phyloP scores from a whole-genome alignment of 2,888 invertebrate species.

The Drosophila neotestacea region DNA sequence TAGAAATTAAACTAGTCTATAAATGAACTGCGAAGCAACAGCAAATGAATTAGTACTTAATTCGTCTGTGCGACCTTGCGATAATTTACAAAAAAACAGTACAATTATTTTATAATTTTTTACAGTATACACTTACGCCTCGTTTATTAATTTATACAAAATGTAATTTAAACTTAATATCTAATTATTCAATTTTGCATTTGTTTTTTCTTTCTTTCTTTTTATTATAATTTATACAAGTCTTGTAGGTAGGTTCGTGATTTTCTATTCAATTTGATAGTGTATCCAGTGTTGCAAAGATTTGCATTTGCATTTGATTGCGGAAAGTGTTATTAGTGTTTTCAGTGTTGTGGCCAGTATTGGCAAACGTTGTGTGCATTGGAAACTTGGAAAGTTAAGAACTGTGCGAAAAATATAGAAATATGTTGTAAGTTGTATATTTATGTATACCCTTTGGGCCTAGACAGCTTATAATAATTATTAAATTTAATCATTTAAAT shows the following conservation, averaged over 20 bases:
- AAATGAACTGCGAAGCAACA: slow-evolving; percentile 68
- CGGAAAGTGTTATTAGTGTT: slow-evolving; percentile 46
- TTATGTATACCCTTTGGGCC: slow-evolving; percentile 19
- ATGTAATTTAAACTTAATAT: slow-evolving; percentile 75
- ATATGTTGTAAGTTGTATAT: slow-evolving; percentile 37
- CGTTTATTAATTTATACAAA: slow-evolving; percentile 75
- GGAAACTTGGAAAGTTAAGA: slow-evolving; percentile 72
- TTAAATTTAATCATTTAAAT: slow-evolving; percentile 43
- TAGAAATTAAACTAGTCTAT: slow-evolving; percentile 77
- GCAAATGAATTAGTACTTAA: slow-evolving; percentile 45
- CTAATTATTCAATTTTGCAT: slow-evolving; percentile 61
- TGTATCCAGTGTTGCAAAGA: slow-evolving; percentile 55
- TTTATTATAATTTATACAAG: slow-evolving; percentile 79
- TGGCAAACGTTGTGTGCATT: slow-evolving; percentile 63
- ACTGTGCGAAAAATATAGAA: slow-evolving; percentile 70
- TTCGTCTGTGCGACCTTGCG: slow-evolving; percentile 56
- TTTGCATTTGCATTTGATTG: slow-evolving; percentile 7
- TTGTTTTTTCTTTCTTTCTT: slow-evolving; percentile 31
- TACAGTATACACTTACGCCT: slow-evolving; percentile 71
- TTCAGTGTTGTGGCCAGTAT: slow-evolving; percentile 41
- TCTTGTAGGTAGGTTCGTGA: slow-evolving; percentile 83
- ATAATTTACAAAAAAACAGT: slow-evolving; percentile 72
- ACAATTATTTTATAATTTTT: slow-evolving; percentile 60
- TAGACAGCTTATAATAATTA: slow-evolving; percentile 40
- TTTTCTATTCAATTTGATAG: slow-evolving; percentile 56